Evolutionary conservation across 2,888 invertebrate species (phyloP).

Genomic region (Parapristionchus giblindavisi): DNA sequence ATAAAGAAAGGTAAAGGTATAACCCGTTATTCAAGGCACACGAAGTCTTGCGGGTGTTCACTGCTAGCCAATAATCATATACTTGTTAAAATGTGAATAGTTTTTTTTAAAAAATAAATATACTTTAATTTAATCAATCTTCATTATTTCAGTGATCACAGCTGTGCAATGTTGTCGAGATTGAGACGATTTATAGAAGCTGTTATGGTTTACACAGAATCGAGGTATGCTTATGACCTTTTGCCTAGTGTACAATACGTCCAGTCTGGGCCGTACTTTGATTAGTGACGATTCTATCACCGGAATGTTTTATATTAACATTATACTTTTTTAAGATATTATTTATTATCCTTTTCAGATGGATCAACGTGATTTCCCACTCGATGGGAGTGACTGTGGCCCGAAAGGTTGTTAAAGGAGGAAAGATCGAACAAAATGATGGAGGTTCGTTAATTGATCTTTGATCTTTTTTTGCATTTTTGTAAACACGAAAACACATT

Average conservation of each 20-base stretch:
- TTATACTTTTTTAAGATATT: neutral
- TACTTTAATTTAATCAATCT: neutral
- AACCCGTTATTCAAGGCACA: too few species aligned
- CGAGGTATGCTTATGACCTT: constrained; percentile 26
- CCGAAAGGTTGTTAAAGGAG: constrained; percentile 56
- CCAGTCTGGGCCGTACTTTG: too few species aligned
- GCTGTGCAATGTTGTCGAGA: constrained; percentile 48
- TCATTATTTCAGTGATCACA: constrained; percentile 47
- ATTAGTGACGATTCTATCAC: neutral
- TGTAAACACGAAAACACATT: too few species aligned
- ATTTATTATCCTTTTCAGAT: neutral
- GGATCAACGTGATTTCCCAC: constrained; percentile 54
- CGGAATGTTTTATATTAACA: neutral
- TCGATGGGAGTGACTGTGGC: constrained; percentile 62
- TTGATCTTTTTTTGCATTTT: too few species aligned
- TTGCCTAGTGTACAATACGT: too few species aligned
- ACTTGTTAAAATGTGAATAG: too few species aligned
- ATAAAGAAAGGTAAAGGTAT: too few species aligned
- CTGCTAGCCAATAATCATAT: too few species aligned
- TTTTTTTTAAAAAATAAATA: neutral
- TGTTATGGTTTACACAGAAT: constrained; percentile 56
- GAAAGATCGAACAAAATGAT: constrained; percentile 45
- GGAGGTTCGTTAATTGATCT: constrained; percentile 39
- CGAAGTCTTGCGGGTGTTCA: too few species aligned
- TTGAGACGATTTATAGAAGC: constrained; percentile 55